Conservation (phyloP, 2,888 invertebrate genomes). For the Cheiracanthium punctorium region DNA sequence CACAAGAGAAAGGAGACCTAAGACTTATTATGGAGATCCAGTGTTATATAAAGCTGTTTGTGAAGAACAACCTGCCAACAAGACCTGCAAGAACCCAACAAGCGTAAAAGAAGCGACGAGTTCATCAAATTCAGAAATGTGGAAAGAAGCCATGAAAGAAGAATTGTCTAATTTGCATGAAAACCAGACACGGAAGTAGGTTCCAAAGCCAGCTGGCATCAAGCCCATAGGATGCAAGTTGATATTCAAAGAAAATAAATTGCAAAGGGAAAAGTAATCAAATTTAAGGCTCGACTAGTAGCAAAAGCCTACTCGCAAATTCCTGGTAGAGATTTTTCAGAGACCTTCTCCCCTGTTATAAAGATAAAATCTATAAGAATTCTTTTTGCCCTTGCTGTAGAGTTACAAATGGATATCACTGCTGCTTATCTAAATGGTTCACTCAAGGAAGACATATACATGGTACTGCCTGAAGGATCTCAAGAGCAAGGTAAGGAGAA, state of each 20-base stretch:
- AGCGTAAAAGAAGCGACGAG: background rate
- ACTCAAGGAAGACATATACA: conserved; percentile 45
- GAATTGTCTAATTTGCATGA: background rate
- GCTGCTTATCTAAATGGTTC: conserved; percentile 51
- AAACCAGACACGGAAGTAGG: background rate
- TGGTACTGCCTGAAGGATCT: conserved; percentile 30
- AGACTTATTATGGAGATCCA: background rate
- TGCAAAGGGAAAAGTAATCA: background rate
- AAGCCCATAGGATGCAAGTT: conserved; percentile 10
- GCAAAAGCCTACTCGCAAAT: background rate
- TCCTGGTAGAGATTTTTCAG: background rate
- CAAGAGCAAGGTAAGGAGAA: conserved; percentile 16
- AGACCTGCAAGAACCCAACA: background rate
- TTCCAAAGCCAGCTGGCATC: background rate
- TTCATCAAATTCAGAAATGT: background rate
- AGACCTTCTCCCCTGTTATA: background rate
- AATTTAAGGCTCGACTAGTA: background rate
- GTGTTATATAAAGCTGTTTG: background rate
- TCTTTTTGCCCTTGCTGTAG: background rate
- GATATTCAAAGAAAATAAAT: background rate
- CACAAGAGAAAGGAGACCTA: background rate
- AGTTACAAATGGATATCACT: conserved; percentile 43
- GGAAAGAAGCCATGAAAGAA: background rate
- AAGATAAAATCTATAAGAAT: conserved; percentile 43
- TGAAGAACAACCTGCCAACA: conserved; percentile 1